Percentiles rank a stretch among this genome's conserved stretches.
phyloP scores from a whole-genome alignment of 2,888 invertebrate genomes.

The Homarus gammarus region DNA sequence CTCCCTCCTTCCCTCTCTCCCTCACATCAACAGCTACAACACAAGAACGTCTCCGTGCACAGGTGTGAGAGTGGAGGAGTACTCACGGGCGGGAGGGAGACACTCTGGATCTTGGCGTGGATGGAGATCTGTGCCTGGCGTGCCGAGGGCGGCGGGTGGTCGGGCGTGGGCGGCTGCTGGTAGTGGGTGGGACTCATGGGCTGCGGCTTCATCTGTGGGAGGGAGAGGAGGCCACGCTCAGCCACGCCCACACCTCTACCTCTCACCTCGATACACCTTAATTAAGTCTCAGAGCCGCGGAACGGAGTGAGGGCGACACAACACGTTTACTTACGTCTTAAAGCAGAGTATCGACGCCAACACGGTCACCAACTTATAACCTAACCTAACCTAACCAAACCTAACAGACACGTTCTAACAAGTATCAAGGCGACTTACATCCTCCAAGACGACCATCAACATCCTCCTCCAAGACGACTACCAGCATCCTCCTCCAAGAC shows the following conservation, averaged over 20 bases:
- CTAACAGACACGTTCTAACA: no score
- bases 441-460: no score
- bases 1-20: no score
- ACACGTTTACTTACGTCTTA: no score
- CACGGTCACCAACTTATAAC: no score
- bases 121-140: constrained; percentile 93
- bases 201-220: constrained; percentile 54
- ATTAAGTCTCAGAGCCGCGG: not conserved
- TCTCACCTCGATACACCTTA: not conserved
- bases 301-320: not conserved
- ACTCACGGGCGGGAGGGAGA: constrained; percentile 82
- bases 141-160: constrained; percentile 95
- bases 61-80: constrained; percentile 9
- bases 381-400: no score
- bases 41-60: not conserved
- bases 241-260: constrained; percentile 13
- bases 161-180: constrained; percentile 94
- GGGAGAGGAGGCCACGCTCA: constrained; percentile 27
- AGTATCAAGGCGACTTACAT: no score
- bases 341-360: no score
- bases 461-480: no score
- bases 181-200: constrained; percentile 94
- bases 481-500: no score
- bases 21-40: not conserved
- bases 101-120: constrained; percentile 91